Percentiles rank a stretch among this genome's conserved stretches.
Conservation (phyloP, 2,797 vertebrate species). For the Erithacus rubecula region DNA sequence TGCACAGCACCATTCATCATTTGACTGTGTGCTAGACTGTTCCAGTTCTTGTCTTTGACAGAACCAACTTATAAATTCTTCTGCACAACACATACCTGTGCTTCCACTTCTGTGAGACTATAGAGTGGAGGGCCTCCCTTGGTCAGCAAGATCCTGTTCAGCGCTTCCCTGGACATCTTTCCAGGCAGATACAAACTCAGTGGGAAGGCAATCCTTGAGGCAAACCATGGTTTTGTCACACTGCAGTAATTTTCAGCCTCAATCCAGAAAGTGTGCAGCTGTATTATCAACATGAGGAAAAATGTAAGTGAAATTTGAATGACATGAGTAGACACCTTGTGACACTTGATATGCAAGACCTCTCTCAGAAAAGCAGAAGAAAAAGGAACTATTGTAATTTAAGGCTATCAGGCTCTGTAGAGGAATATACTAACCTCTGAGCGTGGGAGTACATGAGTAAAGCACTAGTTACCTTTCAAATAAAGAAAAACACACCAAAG, state of each 20-base stretch:
- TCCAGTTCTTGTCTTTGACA: neutral
- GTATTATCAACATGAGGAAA: constrained; percentile 19
- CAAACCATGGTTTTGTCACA: constrained; percentile 94
- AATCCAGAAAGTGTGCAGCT: constrained; percentile 99
- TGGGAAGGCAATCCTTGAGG: constrained; percentile 92
- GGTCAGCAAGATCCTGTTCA: constrained; percentile 90
- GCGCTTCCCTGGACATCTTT: constrained; percentile 83
- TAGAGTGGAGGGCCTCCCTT: constrained; percentile 87
- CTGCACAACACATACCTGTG: constrained; percentile 79
- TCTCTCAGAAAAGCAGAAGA: neutral
- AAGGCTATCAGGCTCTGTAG: neutral
- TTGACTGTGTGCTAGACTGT: neutral
- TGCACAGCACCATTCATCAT: neutral
- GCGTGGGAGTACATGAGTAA: neutral
- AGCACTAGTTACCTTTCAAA: neutral
- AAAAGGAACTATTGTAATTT: neutral
- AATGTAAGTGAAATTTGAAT: neutral
- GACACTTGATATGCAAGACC: neutral
- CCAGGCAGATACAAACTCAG: constrained; percentile 88
- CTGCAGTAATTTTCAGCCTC: constrained; percentile 93
- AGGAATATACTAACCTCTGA: neutral
- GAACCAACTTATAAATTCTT: neutral
- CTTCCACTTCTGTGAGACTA: constrained; percentile 90
- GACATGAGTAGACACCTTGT: neutral
- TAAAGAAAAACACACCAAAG: neutral